phyloP scores from a whole-genome alignment of 2,888 invertebrate species.

The Parasteatoda lunata region DNA sequence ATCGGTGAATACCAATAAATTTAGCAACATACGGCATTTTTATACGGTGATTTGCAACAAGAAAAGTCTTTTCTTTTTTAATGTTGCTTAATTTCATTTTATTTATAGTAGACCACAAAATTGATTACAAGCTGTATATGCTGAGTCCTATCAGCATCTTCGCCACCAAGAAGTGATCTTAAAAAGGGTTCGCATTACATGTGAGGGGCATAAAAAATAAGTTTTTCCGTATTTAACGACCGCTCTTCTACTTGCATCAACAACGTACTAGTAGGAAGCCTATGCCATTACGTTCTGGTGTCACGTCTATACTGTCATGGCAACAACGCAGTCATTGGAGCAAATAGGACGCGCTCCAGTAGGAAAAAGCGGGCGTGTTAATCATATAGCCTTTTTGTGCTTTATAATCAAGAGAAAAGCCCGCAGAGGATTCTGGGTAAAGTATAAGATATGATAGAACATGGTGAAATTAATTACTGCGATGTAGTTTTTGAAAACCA shows the following conservation, averaged over 20 bases:
- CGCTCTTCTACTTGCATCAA: conserved; percentile 35
- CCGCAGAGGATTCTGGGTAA: conserved; percentile 31
- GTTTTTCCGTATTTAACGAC: conserved; percentile 47
- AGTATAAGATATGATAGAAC: conserved; percentile 58
- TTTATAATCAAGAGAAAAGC: conserved; percentile 64
- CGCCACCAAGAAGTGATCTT: conserved; percentile 39
- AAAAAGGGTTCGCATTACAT: conserved; percentile 40
- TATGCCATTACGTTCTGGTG: conserved; percentile 16
- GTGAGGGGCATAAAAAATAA: conserved; percentile 48
- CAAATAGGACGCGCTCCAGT: conserved; percentile 56
- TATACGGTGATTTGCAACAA: no score
- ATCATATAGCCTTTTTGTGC: conserved; percentile 60
- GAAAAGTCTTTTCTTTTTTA: no score
- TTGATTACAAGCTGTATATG: conserved; percentile 33
- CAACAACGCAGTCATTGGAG: conserved; percentile 38
- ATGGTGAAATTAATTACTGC: conserved; percentile 63
- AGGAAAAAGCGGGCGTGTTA: conserved; percentile 52
- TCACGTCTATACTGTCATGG: conserved; percentile 54
- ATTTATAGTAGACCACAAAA: conserved; percentile 31
- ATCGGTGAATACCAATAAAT: no score
- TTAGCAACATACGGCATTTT: no score
- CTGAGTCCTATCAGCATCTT: conserved; percentile 32
- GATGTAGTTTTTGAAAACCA: conserved; percentile 67
- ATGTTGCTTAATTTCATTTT: not conserved
- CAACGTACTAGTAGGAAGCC: not conserved